These are phyloP conservation scores for Harpagoxenus sublaevis DNA, from an alignment of 2,888 invertebrate species.

Conservation along the genomic window DNA sequence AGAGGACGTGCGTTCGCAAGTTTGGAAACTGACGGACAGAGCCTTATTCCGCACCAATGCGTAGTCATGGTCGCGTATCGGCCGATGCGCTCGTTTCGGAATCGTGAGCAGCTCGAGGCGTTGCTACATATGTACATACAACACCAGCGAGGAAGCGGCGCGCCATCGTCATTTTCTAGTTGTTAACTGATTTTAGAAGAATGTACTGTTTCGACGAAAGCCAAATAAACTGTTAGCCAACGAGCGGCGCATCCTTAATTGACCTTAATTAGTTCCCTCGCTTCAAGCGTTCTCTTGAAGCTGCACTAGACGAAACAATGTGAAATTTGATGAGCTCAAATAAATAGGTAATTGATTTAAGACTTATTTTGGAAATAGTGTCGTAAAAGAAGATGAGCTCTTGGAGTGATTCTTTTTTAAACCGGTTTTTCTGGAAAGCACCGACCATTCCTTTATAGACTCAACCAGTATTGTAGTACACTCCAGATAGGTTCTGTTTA, in stretches of 20 bases:
- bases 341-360: neutral
- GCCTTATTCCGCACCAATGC: neutral
- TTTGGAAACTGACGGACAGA: conserved; percentile 9
- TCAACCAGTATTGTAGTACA: neutral
- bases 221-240: conserved; percentile 48
- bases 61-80: conserved; percentile 1
- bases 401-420: neutral
- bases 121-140: conserved; percentile 63
- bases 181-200: conserved; percentile 57
- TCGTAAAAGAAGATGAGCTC: neutral
- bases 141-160: conserved; percentile 31
- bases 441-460: neutral
- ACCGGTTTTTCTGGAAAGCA: neutral
- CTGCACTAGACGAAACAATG: too few relatives aligned
- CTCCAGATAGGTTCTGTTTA: neutral
- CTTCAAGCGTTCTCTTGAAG: neutral
- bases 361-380: neutral
- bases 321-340: too few relatives aligned
- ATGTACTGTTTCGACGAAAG: conserved; percentile 36
- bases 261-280: neutral
- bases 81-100: conserved; percentile 63
- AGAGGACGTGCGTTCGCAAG: neutral
- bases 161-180: conserved; percentile 62
- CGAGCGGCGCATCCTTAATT: neutral
- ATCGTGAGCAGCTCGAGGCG: conserved; percentile 63